Evolutionary conservation across 1,140 invertebrate genomes (phyloP), one percentile per base, ranked within the genome.

Genomic region (Gryllus bimaculatus): DNA sequence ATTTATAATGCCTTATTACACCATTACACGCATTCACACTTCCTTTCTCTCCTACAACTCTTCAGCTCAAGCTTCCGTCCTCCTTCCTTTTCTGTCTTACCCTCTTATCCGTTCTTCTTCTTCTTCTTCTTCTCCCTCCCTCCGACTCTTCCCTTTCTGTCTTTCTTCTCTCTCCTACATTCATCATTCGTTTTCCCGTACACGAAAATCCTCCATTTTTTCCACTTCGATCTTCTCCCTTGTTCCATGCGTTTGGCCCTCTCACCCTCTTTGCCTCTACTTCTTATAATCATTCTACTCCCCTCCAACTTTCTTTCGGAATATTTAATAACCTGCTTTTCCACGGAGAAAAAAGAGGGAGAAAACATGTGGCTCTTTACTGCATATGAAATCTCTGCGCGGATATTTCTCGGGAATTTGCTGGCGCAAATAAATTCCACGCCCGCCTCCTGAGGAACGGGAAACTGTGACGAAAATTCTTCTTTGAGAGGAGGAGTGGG

Each of bases 281-380:
- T 39, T 39, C 26, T 39, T 5, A 39, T 39, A 39, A 1, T 39
- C 26, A 39, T 39, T 39, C 26, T 5, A 39, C 26, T 39, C 26
- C n/a, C 26, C 54, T 66, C 18, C 18, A 7, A 18, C 54, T 66
- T 66, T 7, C 54, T 13, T 18, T 18, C 7, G 10, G 18, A 66
- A 66, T 66, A 66, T 66, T 66, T 66, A 66, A 66, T 66, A 66
- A 66, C 54, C 54, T 10, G 54, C 54, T 66, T 66, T 66, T 66
- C 18, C 2, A 66, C 10, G 10, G 15, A 66, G 7, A 18, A 10
- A 18, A 18, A 7, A 66, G 18, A 1, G 54, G 54, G 18, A 7
- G 10, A 7, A 66, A 66, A 18, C 54, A 66, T 13, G 54, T 18
- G 54, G 54, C 18, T 66, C 18, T 66, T 66, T 66, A 66, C 54